Evolutionary conservation across 2,888 invertebrate genomes (phyloP).

Genomic region (Melangyna quadrimaculata): DNA sequence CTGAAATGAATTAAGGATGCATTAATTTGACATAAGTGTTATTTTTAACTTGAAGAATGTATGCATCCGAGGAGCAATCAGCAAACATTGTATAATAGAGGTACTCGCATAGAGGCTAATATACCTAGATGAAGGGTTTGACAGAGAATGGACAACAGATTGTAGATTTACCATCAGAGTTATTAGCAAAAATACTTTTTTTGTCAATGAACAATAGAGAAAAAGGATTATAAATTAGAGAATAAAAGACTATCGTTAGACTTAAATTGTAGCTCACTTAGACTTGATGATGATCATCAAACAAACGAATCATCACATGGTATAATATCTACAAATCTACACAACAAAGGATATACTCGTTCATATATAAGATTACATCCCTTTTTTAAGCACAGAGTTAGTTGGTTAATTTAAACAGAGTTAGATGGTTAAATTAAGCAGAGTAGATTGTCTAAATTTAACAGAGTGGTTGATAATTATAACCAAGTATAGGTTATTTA

Average conservation of each 20-base stretch:
- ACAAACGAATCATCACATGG: neutral
- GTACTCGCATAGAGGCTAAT: neutral
- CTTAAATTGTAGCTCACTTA: neutral
- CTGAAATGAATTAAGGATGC: neutral
- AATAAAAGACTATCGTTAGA: neutral
- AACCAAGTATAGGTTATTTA: no score
- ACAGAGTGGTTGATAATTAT: no score
- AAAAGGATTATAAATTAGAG: neutral
- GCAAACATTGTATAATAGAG: no score
- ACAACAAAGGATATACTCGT: neutral
- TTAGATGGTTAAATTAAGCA: no score
- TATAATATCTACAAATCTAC: no score
- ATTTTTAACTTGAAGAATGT: neutral
- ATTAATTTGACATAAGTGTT: slow-evolving; percentile 17
- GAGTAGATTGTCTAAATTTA: no score
- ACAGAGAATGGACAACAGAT: neutral
- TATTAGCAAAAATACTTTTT: neutral
- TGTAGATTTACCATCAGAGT: neutral
- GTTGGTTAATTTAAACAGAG: no score
- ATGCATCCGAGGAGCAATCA: neutral
- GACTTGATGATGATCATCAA: neutral
- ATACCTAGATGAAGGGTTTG: neutral
- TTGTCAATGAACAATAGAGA: neutral
- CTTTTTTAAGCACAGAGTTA: no score
- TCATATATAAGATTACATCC: no score